Evolutionary conservation across 2,888 invertebrate species (phyloP).

Genomic region (Hydrotaea diabolus): DNA sequence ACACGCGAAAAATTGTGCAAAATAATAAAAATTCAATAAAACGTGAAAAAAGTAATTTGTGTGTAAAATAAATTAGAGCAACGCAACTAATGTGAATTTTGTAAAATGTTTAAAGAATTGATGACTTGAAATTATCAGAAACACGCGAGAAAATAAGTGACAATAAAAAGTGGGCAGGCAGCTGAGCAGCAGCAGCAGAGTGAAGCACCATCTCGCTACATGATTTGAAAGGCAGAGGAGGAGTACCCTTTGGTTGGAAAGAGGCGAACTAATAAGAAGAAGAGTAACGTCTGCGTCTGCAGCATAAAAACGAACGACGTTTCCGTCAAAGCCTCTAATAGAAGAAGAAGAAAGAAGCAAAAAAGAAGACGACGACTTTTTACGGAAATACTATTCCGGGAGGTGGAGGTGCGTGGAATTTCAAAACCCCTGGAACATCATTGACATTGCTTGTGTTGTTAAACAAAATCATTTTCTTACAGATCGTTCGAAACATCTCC

Average conservation of each 20-base stretch:
- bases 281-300: constrained; percentile 54
- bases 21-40: constrained; percentile 74
- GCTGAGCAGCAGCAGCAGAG: constrained; percentile 53
- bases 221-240: constrained; percentile 50
- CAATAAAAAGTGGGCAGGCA: constrained; percentile 61
- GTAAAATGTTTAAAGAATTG: constrained; percentile 11
- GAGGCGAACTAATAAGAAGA: constrained; percentile 44
- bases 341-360: constrained; percentile 46
- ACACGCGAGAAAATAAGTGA: constrained; percentile 56
- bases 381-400: constrained; percentile 47
- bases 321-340: constrained; percentile 58
- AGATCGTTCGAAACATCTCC: constrained; percentile 46
- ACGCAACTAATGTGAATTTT: constrained; percentile 21
- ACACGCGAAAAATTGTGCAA: constrained; percentile 77
- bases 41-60: constrained; percentile 72
- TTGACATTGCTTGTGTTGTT: not conserved
- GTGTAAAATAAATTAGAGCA: constrained; percentile 61
- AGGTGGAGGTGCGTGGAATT: constrained; percentile 53
- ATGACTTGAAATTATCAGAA: constrained; percentile 26
- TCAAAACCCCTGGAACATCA: not conserved
- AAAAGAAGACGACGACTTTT: constrained; percentile 26
- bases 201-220: constrained; percentile 52
- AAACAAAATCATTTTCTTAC: constrained; percentile 37
- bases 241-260: constrained; percentile 49
- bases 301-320: constrained; percentile 59